These are phyloP conservation scores for Tympanuchus pallidicinctus DNA, from an alignment of 2,113 vertebrate genomes.

Conservation along the genomic window DNA sequence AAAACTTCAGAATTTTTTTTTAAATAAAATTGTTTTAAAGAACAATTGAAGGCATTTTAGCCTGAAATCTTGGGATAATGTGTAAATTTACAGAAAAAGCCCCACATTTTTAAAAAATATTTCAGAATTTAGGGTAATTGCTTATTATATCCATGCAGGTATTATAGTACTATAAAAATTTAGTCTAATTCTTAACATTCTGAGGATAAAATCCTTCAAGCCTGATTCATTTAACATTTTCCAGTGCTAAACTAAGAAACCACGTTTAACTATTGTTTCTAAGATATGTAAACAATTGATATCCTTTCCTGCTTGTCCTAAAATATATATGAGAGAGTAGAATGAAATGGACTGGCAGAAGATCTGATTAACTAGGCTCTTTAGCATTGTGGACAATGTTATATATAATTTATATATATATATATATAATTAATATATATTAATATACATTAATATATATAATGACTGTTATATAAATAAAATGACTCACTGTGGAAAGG, in stretches of 20 bases:
- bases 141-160: background rate
- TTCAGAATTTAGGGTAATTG: background rate
- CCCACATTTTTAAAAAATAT: background rate
- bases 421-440: no score
- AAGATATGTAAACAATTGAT: background rate
- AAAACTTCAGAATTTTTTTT: background rate
- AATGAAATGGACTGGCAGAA: background rate
- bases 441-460: no score
- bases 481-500: background rate
- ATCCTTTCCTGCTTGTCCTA: background rate
- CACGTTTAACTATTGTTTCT: background rate
- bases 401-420: no score
- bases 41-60: background rate
- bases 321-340: background rate
- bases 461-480: slow-evolving; percentile 11
- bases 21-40: background rate
- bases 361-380: background rate
- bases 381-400: background rate
- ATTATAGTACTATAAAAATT: background rate
- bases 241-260: background rate
- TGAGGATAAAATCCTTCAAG: background rate
- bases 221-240: background rate
- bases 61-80: background rate
- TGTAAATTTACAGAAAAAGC: background rate
- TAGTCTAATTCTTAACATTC: background rate